Evolutionary conservation across 2,113 vertebrate species (phyloP).

Genomic region (Ginglymostoma cirratum): DNA sequence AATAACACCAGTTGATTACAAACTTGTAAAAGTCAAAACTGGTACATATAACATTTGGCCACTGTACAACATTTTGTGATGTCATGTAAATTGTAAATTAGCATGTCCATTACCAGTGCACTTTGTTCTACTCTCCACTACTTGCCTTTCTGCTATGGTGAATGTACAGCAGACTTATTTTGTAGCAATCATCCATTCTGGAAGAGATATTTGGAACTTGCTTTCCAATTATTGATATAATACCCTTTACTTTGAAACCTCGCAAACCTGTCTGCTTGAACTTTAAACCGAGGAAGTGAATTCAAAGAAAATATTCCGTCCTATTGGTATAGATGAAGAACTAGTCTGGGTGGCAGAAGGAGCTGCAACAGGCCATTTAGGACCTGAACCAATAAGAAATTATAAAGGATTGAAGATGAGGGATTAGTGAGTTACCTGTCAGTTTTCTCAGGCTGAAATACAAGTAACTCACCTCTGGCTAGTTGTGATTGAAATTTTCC

Average conservation of each 20-base stretch:
- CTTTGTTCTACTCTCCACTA: neutral
- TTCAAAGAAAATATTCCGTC: neutral
- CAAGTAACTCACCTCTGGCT: neutral
- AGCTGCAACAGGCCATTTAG: neutral
- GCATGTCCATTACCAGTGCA: neutral
- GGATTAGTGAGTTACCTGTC: constrained; percentile 8
- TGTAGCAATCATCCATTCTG: neutral
- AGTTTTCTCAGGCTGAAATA: neutral
- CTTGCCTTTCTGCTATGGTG: neutral
- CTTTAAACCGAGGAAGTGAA: constrained; percentile 5
- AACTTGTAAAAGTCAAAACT: neutral
- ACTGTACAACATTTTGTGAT: neutral
- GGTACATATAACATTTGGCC: too few relatives aligned
- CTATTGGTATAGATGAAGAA: neutral
- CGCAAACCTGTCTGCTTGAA: constrained; percentile 15
- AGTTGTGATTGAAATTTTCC: constrained; percentile 30
- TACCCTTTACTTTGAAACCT: neutral
- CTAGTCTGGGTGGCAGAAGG: constrained; percentile 1
- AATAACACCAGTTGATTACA: neutral
- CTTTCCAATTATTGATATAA: neutral
- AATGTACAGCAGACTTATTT: neutral
- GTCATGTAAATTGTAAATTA: neutral
- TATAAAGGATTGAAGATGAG: neutral
- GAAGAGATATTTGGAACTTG: neutral
- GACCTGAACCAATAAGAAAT: neutral